Conservation (phyloP, 2,797 vertebrate genomes). For the Xenentodon cancila region DNA sequence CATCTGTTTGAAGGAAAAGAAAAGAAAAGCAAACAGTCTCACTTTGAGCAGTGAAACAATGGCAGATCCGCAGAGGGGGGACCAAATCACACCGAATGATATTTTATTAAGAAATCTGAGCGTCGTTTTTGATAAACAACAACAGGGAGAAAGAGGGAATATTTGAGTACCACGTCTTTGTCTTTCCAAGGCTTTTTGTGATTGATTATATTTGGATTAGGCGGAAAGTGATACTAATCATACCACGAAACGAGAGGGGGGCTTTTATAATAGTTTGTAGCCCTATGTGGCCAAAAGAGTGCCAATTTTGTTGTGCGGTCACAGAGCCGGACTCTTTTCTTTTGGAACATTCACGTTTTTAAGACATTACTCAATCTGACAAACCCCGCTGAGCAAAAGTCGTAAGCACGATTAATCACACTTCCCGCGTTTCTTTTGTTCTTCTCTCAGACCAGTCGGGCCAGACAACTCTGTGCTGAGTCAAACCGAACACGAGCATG, state of each 20-base stretch:
- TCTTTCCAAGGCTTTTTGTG: not conserved
- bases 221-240: constrained; percentile 10
- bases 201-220: constrained; percentile 10
- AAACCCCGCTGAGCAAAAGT: no score
- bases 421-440: no score
- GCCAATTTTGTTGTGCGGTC: constrained; percentile 25
- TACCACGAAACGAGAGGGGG: constrained; percentile 30
- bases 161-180: not conserved
- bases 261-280: constrained; percentile 37
- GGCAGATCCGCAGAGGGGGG: not conserved
- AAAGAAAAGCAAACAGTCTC: not conserved
- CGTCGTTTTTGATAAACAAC: not conserved
- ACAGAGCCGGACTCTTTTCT: constrained; percentile 12
- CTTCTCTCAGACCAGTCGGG: no score
- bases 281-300: constrained; percentile 40
- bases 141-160: no score
- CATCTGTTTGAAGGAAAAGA: not conserved
- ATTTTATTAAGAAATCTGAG: not conserved
- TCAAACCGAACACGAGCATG: not conserved
- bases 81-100: not conserved
- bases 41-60: not conserved
- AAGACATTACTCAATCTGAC: no score
- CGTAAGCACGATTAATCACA: no score
- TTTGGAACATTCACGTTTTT: no score
- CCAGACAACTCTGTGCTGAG: no score